These are phyloP conservation scores for Athripsodes cinereus DNA, from an alignment of 2,888 invertebrate species.

Conservation along the genomic window DNA sequence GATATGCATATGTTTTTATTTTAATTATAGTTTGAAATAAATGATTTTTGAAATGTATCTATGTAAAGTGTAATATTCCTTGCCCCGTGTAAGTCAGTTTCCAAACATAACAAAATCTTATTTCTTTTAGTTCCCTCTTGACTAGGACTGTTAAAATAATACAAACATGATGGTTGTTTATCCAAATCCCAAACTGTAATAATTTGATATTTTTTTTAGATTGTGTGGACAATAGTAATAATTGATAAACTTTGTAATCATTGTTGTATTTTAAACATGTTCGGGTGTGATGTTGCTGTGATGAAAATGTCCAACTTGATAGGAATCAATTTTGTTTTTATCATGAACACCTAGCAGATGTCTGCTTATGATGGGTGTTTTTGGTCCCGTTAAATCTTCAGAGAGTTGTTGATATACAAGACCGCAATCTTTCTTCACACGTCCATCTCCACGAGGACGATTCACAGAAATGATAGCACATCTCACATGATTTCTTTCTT, in stretches of 20 bases:
- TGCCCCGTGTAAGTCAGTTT: too few relatives aligned
- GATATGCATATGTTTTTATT: too few relatives aligned
- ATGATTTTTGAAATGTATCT: too few relatives aligned
- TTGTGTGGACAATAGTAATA: too few relatives aligned
- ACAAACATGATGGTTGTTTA: too few relatives aligned
- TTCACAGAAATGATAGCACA: constrained; percentile 3
- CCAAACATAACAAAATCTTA: neutral
- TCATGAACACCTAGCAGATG: constrained; percentile 48
- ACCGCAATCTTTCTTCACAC: constrained; percentile 63
- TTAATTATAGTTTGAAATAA: too few relatives aligned
- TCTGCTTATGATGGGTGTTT: constrained; percentile 63
- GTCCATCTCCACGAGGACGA: constrained; percentile 30
- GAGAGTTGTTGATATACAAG: constrained; percentile 74
- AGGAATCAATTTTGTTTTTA: constrained; percentile 45
- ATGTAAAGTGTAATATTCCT: too few relatives aligned
- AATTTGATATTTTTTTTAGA: neutral
- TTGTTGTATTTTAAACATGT: constrained; percentile 32
- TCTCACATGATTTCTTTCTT: neutral
- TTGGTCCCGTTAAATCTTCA: constrained; percentile 65
- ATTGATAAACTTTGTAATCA: neutral
- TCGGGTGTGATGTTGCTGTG: constrained; percentile 58
- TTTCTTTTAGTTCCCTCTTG: neutral
- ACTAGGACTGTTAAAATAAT: neutral
- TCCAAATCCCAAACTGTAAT: neutral
- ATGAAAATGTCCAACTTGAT: constrained; percentile 58